Evolutionary conservation across 2,113 vertebrate species (phyloP).

Genomic region (Phalacrocorax carbo): DNA sequence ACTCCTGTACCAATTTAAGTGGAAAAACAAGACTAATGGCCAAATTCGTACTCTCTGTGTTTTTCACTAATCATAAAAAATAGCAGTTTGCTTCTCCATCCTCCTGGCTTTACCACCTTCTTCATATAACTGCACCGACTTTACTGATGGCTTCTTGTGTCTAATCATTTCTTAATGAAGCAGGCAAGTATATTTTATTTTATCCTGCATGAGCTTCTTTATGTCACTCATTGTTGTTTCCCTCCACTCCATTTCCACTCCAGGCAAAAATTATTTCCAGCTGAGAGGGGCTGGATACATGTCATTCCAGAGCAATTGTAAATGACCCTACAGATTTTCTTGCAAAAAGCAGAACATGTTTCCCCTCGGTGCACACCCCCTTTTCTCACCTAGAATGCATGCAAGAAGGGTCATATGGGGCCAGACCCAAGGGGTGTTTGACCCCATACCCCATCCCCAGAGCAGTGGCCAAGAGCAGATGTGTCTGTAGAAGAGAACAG

Average conservation of each 20-base stretch:
- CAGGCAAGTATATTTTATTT: background rate
- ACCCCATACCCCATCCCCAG: background rate
- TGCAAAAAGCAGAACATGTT: background rate
- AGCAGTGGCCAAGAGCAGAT: background rate
- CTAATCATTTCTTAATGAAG: slow-evolving; percentile 26
- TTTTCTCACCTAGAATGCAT: background rate
- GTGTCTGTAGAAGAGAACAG: background rate
- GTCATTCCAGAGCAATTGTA: background rate
- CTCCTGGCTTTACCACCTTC: background rate
- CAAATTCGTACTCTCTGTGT: background rate
- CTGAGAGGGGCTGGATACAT: background rate
- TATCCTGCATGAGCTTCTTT: background rate
- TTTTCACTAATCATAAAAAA: background rate
- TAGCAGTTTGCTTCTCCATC: background rate
- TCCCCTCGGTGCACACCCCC: background rate
- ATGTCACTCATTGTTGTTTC: background rate
- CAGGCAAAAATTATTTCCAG: slow-evolving; percentile 51
- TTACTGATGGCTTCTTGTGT: background rate
- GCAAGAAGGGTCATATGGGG: background rate
- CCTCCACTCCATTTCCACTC: background rate
- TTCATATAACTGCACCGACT: background rate
- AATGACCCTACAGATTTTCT: background rate
- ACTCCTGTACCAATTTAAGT: background rate
- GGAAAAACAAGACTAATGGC: background rate
- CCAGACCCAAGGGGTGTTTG: background rate